Evolutionary conservation across 2,113 vertebrate genomes (phyloP).

Genomic region (Percopsis transmontana): DNA sequence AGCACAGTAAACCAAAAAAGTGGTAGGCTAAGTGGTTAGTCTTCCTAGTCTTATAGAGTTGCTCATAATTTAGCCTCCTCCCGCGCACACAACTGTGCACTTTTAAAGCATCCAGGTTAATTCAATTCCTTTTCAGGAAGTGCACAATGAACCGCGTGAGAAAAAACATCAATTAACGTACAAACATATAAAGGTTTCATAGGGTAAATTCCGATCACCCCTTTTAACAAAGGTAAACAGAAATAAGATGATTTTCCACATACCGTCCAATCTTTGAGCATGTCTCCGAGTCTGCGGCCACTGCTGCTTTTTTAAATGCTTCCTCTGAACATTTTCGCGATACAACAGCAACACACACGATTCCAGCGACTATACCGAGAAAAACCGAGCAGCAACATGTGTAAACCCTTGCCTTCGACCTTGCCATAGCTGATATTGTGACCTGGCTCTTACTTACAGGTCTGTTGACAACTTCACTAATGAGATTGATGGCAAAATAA

Average conservation of each 20-base stretch:
- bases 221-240: background rate
- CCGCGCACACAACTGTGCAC: background rate
- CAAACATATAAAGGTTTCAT: too few species aligned
- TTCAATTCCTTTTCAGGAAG: background rate
- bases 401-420: conserved; percentile 47
- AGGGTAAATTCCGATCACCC: too few species aligned
- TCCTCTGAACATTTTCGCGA: conserved; percentile 38
- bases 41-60: too few species aligned
- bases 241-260: conserved; percentile 36
- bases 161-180: too few species aligned
- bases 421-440: conserved; percentile 45
- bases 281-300: conserved; percentile 81
- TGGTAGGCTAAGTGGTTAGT: too few species aligned
- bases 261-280: conserved; percentile 85
- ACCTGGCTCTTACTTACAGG: background rate
- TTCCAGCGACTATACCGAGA: conserved; percentile 31
- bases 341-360: conserved; percentile 33
- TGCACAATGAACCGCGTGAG: too few species aligned
- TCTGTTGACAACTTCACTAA: background rate
- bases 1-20: too few species aligned
- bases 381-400: conserved; percentile 44
- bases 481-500: background rate
- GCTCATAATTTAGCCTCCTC: too few species aligned
- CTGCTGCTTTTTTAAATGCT: conserved; percentile 72
- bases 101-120: background rate